Percentiles rank a stretch among this genome's conserved stretches.
Evolutionary conservation across 2,113 vertebrate genomes (phyloP).

Genomic region (Mirza zaza): DNA sequence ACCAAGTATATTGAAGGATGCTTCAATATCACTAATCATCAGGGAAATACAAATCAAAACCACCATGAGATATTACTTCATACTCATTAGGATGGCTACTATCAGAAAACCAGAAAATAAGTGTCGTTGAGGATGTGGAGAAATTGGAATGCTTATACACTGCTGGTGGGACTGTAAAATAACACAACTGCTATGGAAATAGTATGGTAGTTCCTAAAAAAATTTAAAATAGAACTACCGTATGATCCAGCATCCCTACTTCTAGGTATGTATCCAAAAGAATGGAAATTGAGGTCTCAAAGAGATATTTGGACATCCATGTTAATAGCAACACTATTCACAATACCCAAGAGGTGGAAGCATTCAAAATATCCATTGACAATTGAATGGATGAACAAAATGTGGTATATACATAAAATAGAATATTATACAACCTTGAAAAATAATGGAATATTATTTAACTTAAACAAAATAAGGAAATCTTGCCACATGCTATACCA

Average conservation of each 20-base stretch:
- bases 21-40: background rate
- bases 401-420: background rate
- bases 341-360: background rate
- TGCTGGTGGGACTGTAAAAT: background rate
- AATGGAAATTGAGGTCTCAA: background rate
- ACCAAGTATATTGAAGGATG: background rate
- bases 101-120: background rate
- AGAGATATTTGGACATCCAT: background rate
- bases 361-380: background rate
- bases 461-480: background rate
- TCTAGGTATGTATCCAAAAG: background rate
- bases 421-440: background rate
- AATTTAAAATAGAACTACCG: background rate
- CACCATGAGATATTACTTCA: background rate
- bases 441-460: background rate
- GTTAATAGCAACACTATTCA: background rate
- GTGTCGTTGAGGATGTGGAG: background rate
- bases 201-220: background rate
- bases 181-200: background rate
- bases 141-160: background rate
- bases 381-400: background rate
- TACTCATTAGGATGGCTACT: background rate
- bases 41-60: background rate
- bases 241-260: background rate
- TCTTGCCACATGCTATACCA: background rate